Evolutionary conservation across 2,888 invertebrate species (phyloP), one percentile per base, ranked within the genome.

Genomic region (Nomada hirtipes): DNA sequence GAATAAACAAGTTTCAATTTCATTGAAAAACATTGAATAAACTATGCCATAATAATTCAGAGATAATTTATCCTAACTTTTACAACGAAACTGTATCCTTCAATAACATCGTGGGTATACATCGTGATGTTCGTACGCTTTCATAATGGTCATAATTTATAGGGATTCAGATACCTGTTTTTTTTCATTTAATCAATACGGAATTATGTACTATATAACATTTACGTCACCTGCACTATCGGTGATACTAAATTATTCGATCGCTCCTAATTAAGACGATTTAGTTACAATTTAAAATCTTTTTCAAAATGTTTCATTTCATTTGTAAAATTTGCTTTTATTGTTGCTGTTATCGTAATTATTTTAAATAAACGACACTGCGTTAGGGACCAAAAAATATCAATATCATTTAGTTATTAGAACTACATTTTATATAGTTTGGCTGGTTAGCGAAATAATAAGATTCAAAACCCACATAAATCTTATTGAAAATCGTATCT

Each of bases 401-500:
- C 55, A 29, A 61, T 36, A n/a, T 29, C n/a, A 11, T 68, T 68
- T 63, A 78, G 61, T 20, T 75, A 7, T 47, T 78, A 68, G 61
- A 61, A 13, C 44, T 57, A 71, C 42, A 61, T 61, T 20, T 61
- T 60, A 50, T 18, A 71, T 79, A 79, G 70, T 70, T 79, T 71
- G 65, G 67, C 65, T 65, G 77, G 77, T 26, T 79, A 71, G 61
- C 71, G 52, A 79, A 79, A 71, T 60, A 67, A 50, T 23, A 11
- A 67, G 18, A 65, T 42, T n/a, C 4, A 61, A 15, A 55, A 20
- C 29, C 9, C 73, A 50, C 69, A 69, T 74, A 59, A 69, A 64
- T 70, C 78, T 78, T 69, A 79, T 78, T 59, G 80, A 79, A 69
- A 81, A 79, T 11, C 74, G 50, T 82, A 70, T 82, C 81, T 82